A percentile compares a stretch with the other conserved stretches of the same genome.
These are phyloP conservation scores for Aramus guarauna DNA, from an alignment of 2,113 vertebrate genomes.

Conservation along the genomic window DNA sequence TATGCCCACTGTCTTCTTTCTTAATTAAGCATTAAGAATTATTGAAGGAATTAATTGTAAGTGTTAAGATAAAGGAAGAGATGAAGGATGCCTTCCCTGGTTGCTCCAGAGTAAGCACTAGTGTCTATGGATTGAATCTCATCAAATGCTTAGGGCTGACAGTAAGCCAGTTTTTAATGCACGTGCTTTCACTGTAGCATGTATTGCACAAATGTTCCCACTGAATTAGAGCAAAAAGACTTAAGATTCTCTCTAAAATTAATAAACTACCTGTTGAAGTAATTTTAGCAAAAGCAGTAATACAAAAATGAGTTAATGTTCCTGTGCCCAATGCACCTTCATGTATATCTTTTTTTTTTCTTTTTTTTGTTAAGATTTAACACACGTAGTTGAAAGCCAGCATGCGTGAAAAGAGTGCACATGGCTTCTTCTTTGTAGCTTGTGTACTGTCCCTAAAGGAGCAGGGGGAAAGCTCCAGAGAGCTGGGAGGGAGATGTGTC, in stretches of 20 bases:
- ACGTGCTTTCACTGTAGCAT: not conserved
- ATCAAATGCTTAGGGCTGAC: not conserved
- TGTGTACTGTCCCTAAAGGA: not conserved
- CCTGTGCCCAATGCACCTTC: not conserved
- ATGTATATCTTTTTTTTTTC: not conserved
- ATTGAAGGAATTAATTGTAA: not conserved
- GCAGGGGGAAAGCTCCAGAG: not conserved
- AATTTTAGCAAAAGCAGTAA: not conserved
- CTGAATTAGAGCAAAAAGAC: not conserved
- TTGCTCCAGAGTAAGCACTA: not conserved
- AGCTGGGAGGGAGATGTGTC: not conserved
- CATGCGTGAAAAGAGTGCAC: not conserved
- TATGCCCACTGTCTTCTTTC: not conserved
- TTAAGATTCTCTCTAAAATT: not conserved
- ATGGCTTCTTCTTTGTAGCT: not conserved
- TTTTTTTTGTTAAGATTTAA: not conserved
- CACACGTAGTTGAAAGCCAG: not conserved
- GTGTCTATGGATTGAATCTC: not conserved
- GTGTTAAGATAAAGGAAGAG: not conserved
- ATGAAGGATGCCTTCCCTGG: not conserved
- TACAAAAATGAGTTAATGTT: not conserved
- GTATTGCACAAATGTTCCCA: not conserved
- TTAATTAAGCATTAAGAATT: not conserved
- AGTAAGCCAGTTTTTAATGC: not conserved
- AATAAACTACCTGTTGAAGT: not conserved